Conservation (phyloP, 2,797 vertebrate species). For the Lithobates pipiens region DNA sequence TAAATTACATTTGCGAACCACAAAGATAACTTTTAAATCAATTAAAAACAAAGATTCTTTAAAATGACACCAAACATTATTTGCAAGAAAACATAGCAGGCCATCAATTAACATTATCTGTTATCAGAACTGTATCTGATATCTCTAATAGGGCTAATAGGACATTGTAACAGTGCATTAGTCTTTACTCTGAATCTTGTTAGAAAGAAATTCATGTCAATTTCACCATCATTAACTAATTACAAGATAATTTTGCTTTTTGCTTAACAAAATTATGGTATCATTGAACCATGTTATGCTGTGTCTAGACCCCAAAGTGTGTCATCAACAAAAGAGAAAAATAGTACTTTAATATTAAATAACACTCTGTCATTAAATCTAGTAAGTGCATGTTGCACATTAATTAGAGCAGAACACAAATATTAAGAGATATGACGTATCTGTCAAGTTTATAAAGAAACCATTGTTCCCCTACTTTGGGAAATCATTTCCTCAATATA, state of each 20-base stretch:
- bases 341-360: not conserved
- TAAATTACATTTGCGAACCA: too few species aligned
- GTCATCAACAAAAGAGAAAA: not conserved
- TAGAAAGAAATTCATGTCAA: conserved; percentile 1
- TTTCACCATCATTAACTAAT: conserved; percentile 4
- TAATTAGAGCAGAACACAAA: too few species aligned
- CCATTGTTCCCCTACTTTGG: too few species aligned
- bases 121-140: not conserved
- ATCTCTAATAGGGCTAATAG: not conserved
- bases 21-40: not conserved
- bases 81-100: not conserved
- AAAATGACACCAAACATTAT: not conserved
- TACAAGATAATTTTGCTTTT: not conserved
- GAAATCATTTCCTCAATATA: too few species aligned
- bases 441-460: too few species aligned
- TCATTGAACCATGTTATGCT: not conserved
- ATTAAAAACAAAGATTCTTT: not conserved
- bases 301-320: conserved; percentile 9
- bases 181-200: not conserved
- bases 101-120: not conserved
- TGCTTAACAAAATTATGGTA: not conserved
- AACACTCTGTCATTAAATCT: not conserved
- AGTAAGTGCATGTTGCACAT: too few species aligned
- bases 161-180: not conserved
- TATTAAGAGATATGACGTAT: too few species aligned